Conservation (phyloP, 2,797 vertebrate species). For the Myotis planiceps region DNA sequence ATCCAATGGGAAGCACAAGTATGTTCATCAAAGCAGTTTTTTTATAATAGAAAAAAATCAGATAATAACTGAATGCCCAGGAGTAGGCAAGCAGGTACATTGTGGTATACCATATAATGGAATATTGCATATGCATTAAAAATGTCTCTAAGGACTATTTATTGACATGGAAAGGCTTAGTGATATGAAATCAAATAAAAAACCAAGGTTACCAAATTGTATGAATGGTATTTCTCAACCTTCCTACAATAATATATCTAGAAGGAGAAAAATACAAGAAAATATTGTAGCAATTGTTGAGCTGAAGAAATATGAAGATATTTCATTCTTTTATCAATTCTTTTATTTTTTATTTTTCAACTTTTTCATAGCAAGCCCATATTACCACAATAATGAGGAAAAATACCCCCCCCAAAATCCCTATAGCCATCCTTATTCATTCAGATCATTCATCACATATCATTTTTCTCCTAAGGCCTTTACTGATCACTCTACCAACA, state of each 20-base stretch:
- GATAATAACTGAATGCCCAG: not conserved
- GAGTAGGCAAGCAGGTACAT: not conserved
- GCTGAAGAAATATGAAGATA: not conserved
- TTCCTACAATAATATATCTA: not conserved
- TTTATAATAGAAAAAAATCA: not conserved
- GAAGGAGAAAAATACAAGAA: not conserved
- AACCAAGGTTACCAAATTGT: not conserved
- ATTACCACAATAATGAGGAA: not conserved
- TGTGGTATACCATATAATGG: not conserved
- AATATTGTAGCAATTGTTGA: not conserved
- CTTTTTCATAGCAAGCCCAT: not conserved
- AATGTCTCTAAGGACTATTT: not conserved
- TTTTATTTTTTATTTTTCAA: not conserved
- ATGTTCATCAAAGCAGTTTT: not conserved
- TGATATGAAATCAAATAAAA: not conserved
- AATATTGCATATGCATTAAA: not conserved
- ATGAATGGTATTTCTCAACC: not conserved
- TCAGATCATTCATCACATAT: not conserved
- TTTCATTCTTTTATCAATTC: not conserved
- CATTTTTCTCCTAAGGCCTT: not conserved
- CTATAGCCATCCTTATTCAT: not conserved
- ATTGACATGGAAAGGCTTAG: not conserved
- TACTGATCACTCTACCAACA: not conserved
- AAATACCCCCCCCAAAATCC: not conserved
- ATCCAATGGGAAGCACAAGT: not conserved